These are phyloP conservation scores for Apis dorsata DNA, from an alignment of 1,140 invertebrate species.

Conservation along the genomic window DNA sequence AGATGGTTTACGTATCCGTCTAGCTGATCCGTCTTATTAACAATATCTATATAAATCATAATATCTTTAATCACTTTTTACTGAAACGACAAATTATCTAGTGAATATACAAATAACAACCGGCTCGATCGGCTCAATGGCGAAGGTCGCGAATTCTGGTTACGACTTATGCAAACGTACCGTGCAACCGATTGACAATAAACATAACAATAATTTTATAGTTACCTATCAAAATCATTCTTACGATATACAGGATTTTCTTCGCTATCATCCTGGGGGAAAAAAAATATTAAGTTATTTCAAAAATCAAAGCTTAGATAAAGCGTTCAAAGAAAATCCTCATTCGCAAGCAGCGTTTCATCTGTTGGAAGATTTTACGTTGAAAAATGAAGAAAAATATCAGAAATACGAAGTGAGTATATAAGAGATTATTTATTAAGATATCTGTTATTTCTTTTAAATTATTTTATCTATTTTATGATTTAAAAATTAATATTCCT, in stretches of 20 bases:
- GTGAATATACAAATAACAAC: neutral
- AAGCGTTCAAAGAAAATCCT: slow-evolving; percentile 79
- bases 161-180: neutral
- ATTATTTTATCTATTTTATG: neutral
- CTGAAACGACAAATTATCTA: neutral
- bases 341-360: slow-evolving; percentile 84
- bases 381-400: slow-evolving; percentile 64
- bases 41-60: neutral
- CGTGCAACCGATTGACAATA: neutral
- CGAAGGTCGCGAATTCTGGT: neutral
- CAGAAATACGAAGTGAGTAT: slow-evolving; percentile 80
- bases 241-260: slow-evolving; percentile 82
- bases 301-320: slow-evolving; percentile 79
- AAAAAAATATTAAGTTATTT: slow-evolving; percentile 80
- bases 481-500: neutral
- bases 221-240: slow-evolving; percentile 79
- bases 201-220: slow-evolving; percentile 68
- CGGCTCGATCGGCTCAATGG: neutral
- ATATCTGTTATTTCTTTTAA: neutral
- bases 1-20: neutral
- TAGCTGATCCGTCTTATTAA: neutral
- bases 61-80: no score
- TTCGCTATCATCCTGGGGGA: slow-evolving; percentile 84
- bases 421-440: neutral
- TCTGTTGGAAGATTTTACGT: slow-evolving; percentile 81